Percentiles rank a stretch among this genome's conserved stretches.
These are phyloP conservation scores for Caenorhabditis sulstoni DNA, from an alignment of 2,888 invertebrate species.

Conservation along the genomic window DNA sequence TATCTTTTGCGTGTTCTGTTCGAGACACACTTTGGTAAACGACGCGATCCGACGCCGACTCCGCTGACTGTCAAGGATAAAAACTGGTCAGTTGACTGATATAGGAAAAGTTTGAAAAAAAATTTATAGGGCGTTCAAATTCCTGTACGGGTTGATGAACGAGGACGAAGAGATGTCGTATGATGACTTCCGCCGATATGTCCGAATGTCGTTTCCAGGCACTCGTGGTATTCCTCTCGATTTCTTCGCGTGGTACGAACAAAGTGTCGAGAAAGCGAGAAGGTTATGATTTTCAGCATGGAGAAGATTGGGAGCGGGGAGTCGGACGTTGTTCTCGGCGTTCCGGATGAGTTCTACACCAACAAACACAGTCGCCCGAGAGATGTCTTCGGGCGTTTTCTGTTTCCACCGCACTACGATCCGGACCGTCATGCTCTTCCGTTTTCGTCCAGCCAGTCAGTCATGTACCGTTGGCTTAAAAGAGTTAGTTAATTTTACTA, in stretches of 20 bases:
- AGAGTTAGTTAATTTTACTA: slow-evolving; percentile 23
- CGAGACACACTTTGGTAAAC: slow-evolving; percentile 50
- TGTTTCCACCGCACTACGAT: background rate
- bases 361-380: slow-evolving; percentile 16
- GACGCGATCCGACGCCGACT: slow-evolving; percentile 1
- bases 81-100: too few relatives aligned
- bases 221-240: slow-evolving; percentile 16
- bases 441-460: slow-evolving; percentile 32
- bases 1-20: slow-evolving; percentile 47
- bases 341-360: slow-evolving; percentile 49
- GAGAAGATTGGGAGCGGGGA: slow-evolving; percentile 40
- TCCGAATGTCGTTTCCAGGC: slow-evolving; percentile 24
- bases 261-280: background rate
- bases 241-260: slow-evolving; percentile 27
- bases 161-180: slow-evolving; percentile 34
- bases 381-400: too few relatives aligned
- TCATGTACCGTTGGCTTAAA: slow-evolving; percentile 54
- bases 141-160: slow-evolving; percentile 19
- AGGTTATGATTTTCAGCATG: slow-evolving; percentile 22
- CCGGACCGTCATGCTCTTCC: slow-evolving; percentile 5
- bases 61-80: slow-evolving; percentile 24
- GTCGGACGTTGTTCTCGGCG: slow-evolving; percentile 18
- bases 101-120: too few relatives aligned
- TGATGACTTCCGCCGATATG: slow-evolving; percentile 20
- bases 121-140: slow-evolving; percentile 42